Evolutionary conservation across 2,888 invertebrate species (phyloP).

Genomic region (Noctua comes): DNA sequence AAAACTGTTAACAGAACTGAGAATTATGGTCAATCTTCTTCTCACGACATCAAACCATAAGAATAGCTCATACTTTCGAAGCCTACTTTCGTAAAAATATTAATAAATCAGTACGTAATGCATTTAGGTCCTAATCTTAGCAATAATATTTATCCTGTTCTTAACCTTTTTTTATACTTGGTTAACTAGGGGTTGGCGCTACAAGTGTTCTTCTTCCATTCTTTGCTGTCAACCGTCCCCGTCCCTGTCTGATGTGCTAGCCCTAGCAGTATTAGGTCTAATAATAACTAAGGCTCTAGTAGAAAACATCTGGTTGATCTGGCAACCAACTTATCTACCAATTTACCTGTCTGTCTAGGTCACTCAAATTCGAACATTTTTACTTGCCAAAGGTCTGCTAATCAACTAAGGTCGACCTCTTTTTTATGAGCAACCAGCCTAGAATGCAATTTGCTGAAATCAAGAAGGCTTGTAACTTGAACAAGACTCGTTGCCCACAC

Average conservation of each 20-base stretch:
- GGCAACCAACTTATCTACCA: background rate
- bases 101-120: background rate
- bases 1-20: background rate
- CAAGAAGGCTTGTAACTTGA: background rate
- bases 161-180: too few species aligned
- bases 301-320: background rate
- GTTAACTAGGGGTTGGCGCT: background rate
- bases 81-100: background rate
- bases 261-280: background rate
- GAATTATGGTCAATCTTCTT: background rate
- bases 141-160: background rate
- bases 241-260: background rate
- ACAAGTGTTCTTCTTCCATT: background rate
- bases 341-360: background rate
- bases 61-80: background rate
- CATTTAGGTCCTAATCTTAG: background rate
- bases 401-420: background rate
- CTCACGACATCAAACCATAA: background rate
- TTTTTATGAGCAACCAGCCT: background rate
- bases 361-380: background rate
- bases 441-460: background rate
- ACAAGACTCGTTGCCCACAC: background rate
- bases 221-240: background rate
- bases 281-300: background rate
- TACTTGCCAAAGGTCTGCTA: background rate